phyloP scores from a whole-genome alignment of 2,113 vertebrate genomes.

The Herpetotheres cachinnans region DNA sequence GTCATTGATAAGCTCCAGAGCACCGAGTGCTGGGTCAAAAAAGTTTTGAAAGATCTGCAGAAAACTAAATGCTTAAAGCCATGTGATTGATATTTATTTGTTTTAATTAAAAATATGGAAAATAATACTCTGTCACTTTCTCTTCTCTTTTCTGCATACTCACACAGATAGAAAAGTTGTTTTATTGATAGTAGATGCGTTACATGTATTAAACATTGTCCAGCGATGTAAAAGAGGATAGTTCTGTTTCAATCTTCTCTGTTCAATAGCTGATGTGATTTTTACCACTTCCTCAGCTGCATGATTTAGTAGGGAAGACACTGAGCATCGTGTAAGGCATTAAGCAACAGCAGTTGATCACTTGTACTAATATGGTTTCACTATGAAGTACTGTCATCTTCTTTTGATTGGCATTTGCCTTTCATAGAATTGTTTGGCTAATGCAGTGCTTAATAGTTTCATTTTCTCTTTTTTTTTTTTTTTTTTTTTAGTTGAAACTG shows the following conservation, averaged over 20 bases:
- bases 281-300: neutral
- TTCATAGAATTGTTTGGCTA: neutral
- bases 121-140: conserved; percentile 30
- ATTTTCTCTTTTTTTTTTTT: neutral
- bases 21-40: conserved; percentile 60
- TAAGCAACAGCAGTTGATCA: neutral
- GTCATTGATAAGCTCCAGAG: conserved; percentile 82
- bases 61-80: conserved; percentile 48
- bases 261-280: neutral
- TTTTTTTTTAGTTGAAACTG: neutral
- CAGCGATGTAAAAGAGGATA: neutral
- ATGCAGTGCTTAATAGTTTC: neutral
- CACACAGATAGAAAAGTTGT: neutral
- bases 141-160: neutral
- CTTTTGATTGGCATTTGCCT: conserved; percentile 14
- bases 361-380: neutral
- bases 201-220: neutral
- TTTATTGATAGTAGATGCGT: neutral
- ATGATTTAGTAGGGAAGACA: neutral
- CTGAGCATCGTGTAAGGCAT: neutral
- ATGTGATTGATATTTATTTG: conserved; percentile 52
- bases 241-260: neutral
- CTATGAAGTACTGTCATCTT: neutral
- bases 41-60: conserved; percentile 69
- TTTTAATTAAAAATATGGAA: conserved; percentile 34